These are phyloP conservation scores for Heliconius cydno DNA, from an alignment of 2,888 invertebrate species.

Conservation along the genomic window DNA sequence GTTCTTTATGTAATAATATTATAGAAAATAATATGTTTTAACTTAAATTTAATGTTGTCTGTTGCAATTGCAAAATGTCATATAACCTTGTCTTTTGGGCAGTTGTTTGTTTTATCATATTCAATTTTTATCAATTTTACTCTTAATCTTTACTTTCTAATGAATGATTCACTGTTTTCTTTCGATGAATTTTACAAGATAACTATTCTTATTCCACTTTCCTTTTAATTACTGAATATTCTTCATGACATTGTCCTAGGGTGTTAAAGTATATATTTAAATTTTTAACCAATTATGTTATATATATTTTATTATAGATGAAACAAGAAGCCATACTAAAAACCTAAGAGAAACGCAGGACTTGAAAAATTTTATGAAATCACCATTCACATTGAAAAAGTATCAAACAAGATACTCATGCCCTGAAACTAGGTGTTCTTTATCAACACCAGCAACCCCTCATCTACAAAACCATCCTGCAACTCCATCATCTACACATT, in stretches of 20 bases:
- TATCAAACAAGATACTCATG: slow-evolving; percentile 71
- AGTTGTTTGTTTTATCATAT: not conserved
- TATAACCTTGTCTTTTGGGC: not conserved
- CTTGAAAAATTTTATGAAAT: slow-evolving; percentile 77
- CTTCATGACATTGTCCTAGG: not conserved
- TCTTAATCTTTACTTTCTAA: not conserved
- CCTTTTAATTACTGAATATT: not conserved
- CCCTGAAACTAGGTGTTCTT: slow-evolving; percentile 64
- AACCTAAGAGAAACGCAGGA: slow-evolving; percentile 68
- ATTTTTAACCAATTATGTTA: not conserved
- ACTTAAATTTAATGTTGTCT: not conserved
- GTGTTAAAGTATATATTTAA: not conserved
- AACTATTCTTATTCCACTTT: not conserved
- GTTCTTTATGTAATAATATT: not conserved
- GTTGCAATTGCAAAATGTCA: not conserved
- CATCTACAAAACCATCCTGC: slow-evolving; percentile 72
- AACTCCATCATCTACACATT: slow-evolving; percentile 76
- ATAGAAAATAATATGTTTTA: not conserved
- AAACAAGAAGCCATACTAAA: slow-evolving; percentile 65
- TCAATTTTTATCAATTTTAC: not conserved
- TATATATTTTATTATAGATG: slow-evolving; percentile 55
- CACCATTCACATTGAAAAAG: slow-evolving; percentile 77
- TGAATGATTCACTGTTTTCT: not conserved
- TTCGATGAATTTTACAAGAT: not conserved
- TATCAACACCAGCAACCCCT: slow-evolving; percentile 74